Percentiles rank a stretch among this genome's conserved stretches.
Conservation (phyloP, 1,140 invertebrate species). For the Nautilus pompilius region DNA sequence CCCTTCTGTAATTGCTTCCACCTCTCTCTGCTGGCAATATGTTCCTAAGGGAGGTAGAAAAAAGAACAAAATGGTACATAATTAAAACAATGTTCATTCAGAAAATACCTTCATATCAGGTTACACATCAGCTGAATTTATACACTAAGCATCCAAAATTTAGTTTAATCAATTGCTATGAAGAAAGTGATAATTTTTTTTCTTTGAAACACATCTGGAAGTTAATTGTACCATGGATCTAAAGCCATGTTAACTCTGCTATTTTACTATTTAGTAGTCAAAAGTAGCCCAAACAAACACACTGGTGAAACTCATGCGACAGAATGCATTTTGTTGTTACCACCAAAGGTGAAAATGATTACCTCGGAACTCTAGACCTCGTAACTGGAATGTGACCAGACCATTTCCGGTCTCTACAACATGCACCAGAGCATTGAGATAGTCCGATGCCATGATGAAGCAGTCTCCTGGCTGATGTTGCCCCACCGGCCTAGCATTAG, state of each 20-base stretch:
- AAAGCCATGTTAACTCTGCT: too few relatives aligned
- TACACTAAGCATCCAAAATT: too few relatives aligned
- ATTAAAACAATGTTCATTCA: not conserved
- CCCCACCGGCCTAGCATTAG: slow-evolving; percentile 76
- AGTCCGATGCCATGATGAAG: slow-evolving; percentile 95
- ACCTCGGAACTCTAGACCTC: slow-evolving; percentile 95
- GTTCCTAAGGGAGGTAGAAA: slow-evolving; percentile 64
- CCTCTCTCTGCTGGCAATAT: slow-evolving; percentile 88
- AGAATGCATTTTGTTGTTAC: too few relatives aligned
- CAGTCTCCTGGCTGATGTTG: slow-evolving; percentile 93
- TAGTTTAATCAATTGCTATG: too few relatives aligned
- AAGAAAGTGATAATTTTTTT: too few relatives aligned
- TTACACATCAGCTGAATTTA: too few relatives aligned
- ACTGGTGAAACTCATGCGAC: too few relatives aligned
- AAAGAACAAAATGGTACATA: not conserved
- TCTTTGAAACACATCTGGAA: too few relatives aligned
- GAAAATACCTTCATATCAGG: not conserved
- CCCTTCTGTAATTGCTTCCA: slow-evolving; percentile 89
- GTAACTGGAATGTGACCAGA: slow-evolving; percentile 94
- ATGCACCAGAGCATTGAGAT: slow-evolving; percentile 96
- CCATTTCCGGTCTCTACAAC: slow-evolving; percentile 98
- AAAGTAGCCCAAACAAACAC: too few relatives aligned
- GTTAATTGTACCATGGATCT: too few relatives aligned
- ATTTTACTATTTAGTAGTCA: too few relatives aligned
- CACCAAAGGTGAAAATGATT: too few relatives aligned